Base-by-base conservation (phyloP, 2,797 vertebrate species). In the Pseudotriccus pelzelni region DNA sequence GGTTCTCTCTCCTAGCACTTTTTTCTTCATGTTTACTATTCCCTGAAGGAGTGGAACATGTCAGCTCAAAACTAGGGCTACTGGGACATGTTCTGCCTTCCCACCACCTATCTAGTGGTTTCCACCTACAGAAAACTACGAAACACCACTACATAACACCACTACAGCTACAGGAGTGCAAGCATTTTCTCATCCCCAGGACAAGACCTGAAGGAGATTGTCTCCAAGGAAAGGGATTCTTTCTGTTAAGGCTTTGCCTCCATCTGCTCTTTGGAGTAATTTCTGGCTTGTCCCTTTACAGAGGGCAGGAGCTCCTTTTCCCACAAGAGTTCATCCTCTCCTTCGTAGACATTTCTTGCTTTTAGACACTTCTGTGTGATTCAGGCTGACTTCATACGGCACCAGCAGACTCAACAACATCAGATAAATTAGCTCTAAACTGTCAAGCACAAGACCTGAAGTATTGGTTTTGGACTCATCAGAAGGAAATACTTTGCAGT, bases 401-500 rank as follows among this genome's bases (percentile, higher is more conserved):
- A 6, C 91, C 83, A 82, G 55, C 46, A 95, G 77, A 75, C 63
- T n/a, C 69, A 87, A 59, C 37, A 87, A 59, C 37, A 6, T 11
- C 68, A 95, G 90, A 83, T 78, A 93, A 96, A 94, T 46, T 88
- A 81, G 37, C 30, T 34, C 49, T 64, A 86, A 84, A 77, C 59
- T 96, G 84, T 92, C 94, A 93, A n/a, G n/a, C 60, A 52, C 19
- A 24, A 84, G 82, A 89, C 83, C 62, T 80, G 59, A 96, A 95
- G 47, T 86, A 94, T 79, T 91, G 43, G 87, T 36, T 96, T 95
- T 90, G 83, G 83, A 93, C 73, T 92, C 79, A 80, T 89, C 78
- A 89, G n/a, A 93, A 97, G 89, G 86, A 96, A 96, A 97, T 86
- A 89, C 78, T 95, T 94, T 78, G 76, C 36, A 87, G 76, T 85